phyloP scores from a whole-genome alignment of 2,888 invertebrate species.

The Muschampia plurimacula region DNA sequence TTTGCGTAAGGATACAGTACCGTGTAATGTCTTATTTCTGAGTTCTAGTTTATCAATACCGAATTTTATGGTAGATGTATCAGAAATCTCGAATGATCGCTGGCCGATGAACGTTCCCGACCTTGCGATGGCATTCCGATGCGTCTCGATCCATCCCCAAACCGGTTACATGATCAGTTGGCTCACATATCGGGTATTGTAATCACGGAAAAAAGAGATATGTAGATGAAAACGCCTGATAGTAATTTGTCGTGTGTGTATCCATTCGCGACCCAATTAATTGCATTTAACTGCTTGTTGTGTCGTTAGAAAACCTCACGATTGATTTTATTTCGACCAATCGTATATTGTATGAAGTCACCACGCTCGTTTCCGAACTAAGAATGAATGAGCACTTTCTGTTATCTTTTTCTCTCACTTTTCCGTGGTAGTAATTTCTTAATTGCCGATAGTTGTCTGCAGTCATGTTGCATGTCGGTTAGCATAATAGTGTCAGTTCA shows the following conservation, averaged over 20 bases:
- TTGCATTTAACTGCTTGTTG: background rate
- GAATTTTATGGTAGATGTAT: background rate
- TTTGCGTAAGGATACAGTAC: background rate
- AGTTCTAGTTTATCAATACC: background rate
- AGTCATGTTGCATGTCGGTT: conserved; percentile 33
- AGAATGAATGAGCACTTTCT: background rate
- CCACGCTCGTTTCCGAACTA: background rate
- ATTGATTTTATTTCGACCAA: background rate
- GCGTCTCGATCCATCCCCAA: conserved; percentile 39
- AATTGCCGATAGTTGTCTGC: conserved; percentile 36
- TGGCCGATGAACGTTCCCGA: conserved; percentile 77
- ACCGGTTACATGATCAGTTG: conserved; percentile 43
- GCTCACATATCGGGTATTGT: conserved; percentile 18
- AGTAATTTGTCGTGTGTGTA: background rate
- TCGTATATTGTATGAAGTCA: too few species aligned
- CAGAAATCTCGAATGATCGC: conserved; percentile 60
- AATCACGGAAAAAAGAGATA: background rate
- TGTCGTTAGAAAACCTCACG: background rate
- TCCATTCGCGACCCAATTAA: background rate
- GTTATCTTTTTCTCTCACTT: background rate
- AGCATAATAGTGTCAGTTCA: conserved; percentile 22
- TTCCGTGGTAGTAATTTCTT: conserved; percentile 14
- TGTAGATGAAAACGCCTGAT: background rate
- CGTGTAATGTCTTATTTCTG: background rate
- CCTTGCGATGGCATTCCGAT: conserved; percentile 74